Evolutionary conservation across 2,113 vertebrate genomes (phyloP).

Genomic region (Neolamprologus caudopunctatus): DNA sequence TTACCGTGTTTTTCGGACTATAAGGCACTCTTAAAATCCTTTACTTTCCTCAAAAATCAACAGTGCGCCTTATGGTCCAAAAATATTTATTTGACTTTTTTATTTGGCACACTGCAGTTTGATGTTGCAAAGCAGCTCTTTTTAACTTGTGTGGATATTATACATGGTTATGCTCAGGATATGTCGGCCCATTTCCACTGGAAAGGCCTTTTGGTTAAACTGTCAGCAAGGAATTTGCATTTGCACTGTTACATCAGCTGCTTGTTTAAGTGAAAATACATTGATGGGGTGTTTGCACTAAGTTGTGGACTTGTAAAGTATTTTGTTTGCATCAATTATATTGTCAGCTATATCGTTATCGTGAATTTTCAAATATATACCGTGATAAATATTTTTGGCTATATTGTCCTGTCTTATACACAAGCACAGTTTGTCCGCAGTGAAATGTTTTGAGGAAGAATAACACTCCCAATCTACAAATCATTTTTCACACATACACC

Average conservation of each 20-base stretch:
- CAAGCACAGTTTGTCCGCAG: background rate
- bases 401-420: background rate
- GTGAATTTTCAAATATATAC: background rate
- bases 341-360: background rate
- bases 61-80: background rate
- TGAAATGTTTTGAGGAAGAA: background rate
- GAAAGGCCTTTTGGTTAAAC: background rate
- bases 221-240: background rate
- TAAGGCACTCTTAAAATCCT: background rate
- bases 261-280: background rate
- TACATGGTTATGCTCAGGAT: accelerated
- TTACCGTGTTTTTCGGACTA: background rate
- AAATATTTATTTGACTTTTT: accelerated
- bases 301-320: background rate
- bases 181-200: accelerated
- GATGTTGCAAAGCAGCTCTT: background rate
- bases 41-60: background rate
- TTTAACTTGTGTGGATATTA: background rate
- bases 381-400: background rate
- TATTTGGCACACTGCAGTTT: background rate
- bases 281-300: background rate
- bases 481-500: background rate
- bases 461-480: background rate
- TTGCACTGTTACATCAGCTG: background rate
- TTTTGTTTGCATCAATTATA: background rate